A percentile compares a stretch with the other conserved stretches of the same genome.
These are phyloP conservation scores for Pharmacophagus antenor DNA, from an alignment of 2,888 invertebrate genomes.

Conservation along the genomic window DNA sequence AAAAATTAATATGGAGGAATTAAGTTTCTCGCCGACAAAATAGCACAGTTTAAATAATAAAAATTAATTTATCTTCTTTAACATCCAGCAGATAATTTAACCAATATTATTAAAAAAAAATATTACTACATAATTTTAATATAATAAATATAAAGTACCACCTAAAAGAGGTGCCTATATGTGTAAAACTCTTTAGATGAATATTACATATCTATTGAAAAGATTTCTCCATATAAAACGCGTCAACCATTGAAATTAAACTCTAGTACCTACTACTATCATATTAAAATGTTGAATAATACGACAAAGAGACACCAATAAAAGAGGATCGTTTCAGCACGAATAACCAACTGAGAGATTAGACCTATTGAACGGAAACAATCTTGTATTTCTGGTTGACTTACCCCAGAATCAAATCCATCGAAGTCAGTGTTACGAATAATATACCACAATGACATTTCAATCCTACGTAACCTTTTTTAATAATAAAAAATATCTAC, in stretches of 20 bases:
- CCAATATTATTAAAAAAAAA: background rate
- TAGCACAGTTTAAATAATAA: background rate
- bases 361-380: conserved; percentile 76
- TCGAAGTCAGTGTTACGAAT: conserved; percentile 50
- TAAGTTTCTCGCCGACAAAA: background rate
- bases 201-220: too few species aligned
- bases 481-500: conserved; percentile 2
- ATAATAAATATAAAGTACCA: background rate
- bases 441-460: conserved; percentile 43
- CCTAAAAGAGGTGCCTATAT: too few species aligned
- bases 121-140: background rate
- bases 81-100: too few species aligned
- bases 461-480: conserved; percentile 27
- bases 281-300: conserved; percentile 59
- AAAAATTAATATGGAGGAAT: background rate
- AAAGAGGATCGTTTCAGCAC: conserved; percentile 73
- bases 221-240: background rate
- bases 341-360: conserved; percentile 76
- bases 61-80: too few species aligned
- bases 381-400: conserved; percentile 75
- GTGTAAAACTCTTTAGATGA: too few species aligned
- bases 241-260: conserved; percentile 20
- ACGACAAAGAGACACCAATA: conserved; percentile 70
- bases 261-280: conserved; percentile 31
- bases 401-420: conserved; percentile 56